A percentile compares a stretch with the other conserved stretches of the same genome.
Evolutionary conservation across 1,140 invertebrate species (phyloP).

Genomic region (Cydia strobilella): DNA sequence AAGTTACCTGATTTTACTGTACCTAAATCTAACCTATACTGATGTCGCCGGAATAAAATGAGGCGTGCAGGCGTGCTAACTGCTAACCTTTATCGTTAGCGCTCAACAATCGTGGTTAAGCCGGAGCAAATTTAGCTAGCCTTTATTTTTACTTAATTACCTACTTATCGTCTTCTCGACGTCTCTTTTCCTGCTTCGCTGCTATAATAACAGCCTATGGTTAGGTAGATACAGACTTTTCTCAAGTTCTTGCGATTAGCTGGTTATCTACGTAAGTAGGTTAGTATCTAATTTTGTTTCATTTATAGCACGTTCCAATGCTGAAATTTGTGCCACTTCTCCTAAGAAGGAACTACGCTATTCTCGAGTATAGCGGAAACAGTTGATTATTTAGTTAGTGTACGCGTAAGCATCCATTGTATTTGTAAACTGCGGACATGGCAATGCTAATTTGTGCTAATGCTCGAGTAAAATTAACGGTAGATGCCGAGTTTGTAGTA

Average conservation of each 20-base stretch:
- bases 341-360: not conserved
- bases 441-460: slow-evolving; percentile 13
- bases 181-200: too few species aligned
- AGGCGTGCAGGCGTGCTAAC: too few species aligned
- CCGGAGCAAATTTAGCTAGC: too few species aligned
- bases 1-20: too few species aligned
- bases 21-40: too few species aligned
- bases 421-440: not conserved
- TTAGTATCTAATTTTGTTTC: not conserved
- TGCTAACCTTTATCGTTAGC: too few species aligned
- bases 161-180: too few species aligned
- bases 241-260: not conserved
- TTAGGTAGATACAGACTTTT: too few species aligned
- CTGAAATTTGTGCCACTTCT: not conserved
- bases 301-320: not conserved
- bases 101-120: too few species aligned
- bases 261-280: not conserved
- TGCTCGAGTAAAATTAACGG: slow-evolving; percentile 8
- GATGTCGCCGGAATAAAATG: too few species aligned
- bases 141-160: too few species aligned
- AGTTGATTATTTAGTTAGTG: not conserved
- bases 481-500: not conserved
- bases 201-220: too few species aligned
- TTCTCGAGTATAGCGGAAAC: not conserved
- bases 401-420: not conserved